These are phyloP conservation scores for Caracal caracal DNA, from an alignment of 2,113 vertebrate species.

Conservation along the genomic window DNA sequence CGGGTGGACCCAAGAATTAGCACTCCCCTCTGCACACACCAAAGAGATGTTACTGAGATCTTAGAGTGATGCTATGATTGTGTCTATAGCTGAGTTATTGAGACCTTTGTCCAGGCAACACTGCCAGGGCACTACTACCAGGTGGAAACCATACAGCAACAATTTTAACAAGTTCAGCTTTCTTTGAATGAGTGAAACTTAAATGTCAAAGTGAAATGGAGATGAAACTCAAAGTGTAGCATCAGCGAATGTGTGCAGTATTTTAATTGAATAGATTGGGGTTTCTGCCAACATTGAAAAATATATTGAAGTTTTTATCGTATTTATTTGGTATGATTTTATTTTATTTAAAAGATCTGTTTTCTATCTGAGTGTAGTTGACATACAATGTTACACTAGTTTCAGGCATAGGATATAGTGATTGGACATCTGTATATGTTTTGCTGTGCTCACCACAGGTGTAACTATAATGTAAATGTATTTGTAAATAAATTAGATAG, in stretches of 20 bases:
- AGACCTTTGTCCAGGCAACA: background rate
- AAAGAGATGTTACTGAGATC: background rate
- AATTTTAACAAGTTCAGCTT: background rate
- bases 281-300: background rate
- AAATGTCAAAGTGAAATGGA: background rate
- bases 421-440: background rate
- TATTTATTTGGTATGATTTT: background rate
- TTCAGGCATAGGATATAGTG: background rate
- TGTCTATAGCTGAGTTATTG: too few relatives aligned
- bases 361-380: background rate
- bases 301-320: background rate
- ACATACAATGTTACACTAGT: background rate
- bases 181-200: constrained; percentile 4
- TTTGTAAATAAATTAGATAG: background rate
- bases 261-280: background rate
- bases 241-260: background rate
- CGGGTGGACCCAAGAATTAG: background rate
- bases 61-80: background rate
- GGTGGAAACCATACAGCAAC: background rate
- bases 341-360: background rate
- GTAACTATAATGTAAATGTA: background rate
- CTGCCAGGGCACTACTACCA: background rate
- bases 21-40: background rate
- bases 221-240: background rate
- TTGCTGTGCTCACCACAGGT: background rate